Conservation (phyloP, 1,140 invertebrate species). For the Drosophila repleta region DNA sequence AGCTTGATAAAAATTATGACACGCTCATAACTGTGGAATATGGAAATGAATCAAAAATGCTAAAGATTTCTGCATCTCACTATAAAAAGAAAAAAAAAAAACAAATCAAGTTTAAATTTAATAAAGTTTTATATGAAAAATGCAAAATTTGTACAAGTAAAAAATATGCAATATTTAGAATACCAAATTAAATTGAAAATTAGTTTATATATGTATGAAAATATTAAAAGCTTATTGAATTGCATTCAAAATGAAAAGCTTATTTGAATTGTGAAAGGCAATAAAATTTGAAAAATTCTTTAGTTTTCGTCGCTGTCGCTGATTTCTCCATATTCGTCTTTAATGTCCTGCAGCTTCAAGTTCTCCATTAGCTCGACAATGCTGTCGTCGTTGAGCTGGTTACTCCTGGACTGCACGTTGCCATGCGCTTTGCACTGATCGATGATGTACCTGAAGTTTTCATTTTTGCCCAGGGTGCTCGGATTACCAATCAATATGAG, state of each 20-base stretch:
- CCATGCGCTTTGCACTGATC: conserved; percentile 30
- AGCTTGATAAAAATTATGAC: conserved; percentile 60
- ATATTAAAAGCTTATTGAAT: too few species aligned
- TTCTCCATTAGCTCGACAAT: background rate
- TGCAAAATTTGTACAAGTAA: background rate
- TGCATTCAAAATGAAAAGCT: too few species aligned
- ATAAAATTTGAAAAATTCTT: too few species aligned
- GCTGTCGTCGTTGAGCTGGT: background rate
- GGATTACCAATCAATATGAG: conserved; percentile 93
- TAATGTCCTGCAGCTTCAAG: background rate
- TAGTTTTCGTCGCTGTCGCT: too few species aligned
- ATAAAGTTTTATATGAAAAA: background rate
- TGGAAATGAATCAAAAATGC: background rate
- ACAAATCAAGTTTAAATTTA: background rate
- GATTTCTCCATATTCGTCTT: background rate
- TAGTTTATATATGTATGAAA: too few species aligned
- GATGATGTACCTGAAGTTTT: conserved; percentile 44
- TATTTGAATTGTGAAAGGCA: too few species aligned
- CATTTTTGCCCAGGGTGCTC: conserved; percentile 30
- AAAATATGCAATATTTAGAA: background rate
- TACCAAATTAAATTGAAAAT: background rate
- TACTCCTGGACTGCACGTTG: conserved; percentile 13
- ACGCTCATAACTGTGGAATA: too few species aligned
- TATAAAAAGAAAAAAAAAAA: too few species aligned
- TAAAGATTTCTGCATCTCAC: too few species aligned